Evolutionary conservation across 2,797 vertebrate genomes (phyloP), one percentile per base, ranked within the genome.

Genomic region (Tachyglossus aculeatus): DNA sequence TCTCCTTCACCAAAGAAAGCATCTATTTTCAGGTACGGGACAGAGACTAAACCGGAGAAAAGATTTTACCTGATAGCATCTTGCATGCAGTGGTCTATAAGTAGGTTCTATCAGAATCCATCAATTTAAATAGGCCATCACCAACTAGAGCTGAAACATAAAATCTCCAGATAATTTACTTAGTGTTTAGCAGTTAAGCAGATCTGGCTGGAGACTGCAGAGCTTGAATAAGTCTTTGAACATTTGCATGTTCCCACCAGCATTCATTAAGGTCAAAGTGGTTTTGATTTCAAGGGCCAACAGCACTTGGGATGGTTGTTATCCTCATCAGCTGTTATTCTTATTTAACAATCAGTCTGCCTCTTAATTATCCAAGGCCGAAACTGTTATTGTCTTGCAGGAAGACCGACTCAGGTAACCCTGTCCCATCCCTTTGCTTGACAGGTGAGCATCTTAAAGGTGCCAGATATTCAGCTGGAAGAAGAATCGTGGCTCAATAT

Each of bases 401-500:
- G 24, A 21, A 8, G 40, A 48, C 48, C 64, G 25, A 11, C 18
- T 6, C 15, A 54, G 36, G 7, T 59, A 73, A 79, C 33, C 80
- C 73, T 64, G 1, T 31, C 29, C 52, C 43, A 14, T 63, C 19
- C 31, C 62, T 76, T 44, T 82, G 0, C 85, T 85, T 71, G 27
- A 66, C 83, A 93, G 91, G 47, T 86, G 48, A 87, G 67, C 66
- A 61, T 90, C 56, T 80, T 92, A 55, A 90, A 92, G 71, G 78
- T 90, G 38, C 71, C 90, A 0, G 13, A 67, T 53, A 78, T 90
- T 63, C 80, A 68, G 40, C 45, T 92, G 68, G 90, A 90, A 80
- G 89, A 92, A 36, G 88, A 92, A 51, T 88, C 92, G 0, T 92
- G 91, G 83, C 65, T 91, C n/a, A 80, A 89, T 53, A 67, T 15